Base-by-base conservation (phyloP, 2,888 invertebrate genomes). In the Cephus rjabovi region DNA sequence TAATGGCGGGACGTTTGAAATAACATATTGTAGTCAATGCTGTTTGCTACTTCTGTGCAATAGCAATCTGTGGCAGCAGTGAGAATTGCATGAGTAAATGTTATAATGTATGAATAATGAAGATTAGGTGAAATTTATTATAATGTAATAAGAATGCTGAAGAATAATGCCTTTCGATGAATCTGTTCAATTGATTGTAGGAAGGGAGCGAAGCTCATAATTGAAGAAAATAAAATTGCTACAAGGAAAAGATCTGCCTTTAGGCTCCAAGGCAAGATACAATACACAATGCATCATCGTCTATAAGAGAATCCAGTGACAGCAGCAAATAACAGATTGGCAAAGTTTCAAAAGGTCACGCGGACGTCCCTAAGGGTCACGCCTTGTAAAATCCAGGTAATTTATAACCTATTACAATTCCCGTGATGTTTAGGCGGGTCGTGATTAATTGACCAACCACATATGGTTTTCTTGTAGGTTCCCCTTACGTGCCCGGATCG, bases 361-460 rank as follows among this genome's bases (percentile, higher is more conserved):
- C 31, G 70, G 71, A 77, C 35, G 40, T 69, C 35, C 69, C 68
- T 76, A 77, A 70, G 78, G 76, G 77, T 78, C 81, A 78, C 80
- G 80, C 81, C 81, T 85, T 82, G 84, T 86, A 83, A 85, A 83
- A 86, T 83, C 81, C 81, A 74, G 84, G 84, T 86, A 85, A 86
- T 85, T 86, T 86, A 86, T 85, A 83, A 82, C 83, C 82, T 84
- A 85, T 86, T 86, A 86, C 85, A 84, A 86, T 86, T 86, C 83
- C 84, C 81, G 76, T 77, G 79, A 79, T 82, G 86, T 84, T 80
- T 79, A 82, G 81, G 79, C 81, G 82, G 82, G 79, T 81, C 75
- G 80, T 85, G 84, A 86, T 86, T 85, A 85, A 86, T 86, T 84
- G 83, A 86, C 84, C 84, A 83, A 85, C 23, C 23, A 23, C 15